Percentiles rank a stretch among this genome's conserved stretches.
These are phyloP conservation scores for Cephalopachus bancanus DNA, from an alignment of 2,797 vertebrate species.

Conservation along the genomic window DNA sequence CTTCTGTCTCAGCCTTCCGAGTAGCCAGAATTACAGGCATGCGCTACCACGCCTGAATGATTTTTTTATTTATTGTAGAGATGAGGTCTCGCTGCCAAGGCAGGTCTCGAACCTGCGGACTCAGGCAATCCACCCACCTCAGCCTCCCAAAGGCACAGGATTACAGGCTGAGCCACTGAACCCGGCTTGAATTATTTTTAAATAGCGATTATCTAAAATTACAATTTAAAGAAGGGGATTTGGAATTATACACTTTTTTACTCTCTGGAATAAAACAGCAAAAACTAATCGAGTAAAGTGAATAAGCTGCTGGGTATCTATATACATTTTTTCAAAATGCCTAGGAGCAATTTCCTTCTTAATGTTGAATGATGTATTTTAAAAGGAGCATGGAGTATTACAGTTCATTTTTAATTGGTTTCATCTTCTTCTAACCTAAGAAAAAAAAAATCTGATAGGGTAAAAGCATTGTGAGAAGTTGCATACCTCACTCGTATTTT, in stretches of 20 bases:
- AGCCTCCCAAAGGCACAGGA: too few relatives aligned
- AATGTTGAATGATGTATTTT: background rate
- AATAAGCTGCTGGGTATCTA: background rate
- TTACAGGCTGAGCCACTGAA: too few relatives aligned
- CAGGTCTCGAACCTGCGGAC: too few relatives aligned
- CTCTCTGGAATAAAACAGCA: background rate
- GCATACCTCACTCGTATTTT: constrained; percentile 52
- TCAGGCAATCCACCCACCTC: too few relatives aligned
- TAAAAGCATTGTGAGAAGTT: constrained; percentile 64
- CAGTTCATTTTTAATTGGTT: constrained; percentile 63
- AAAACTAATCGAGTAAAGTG: background rate
- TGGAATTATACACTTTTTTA: background rate
- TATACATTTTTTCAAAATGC: background rate
- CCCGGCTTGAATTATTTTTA: constrained; percentile 45
- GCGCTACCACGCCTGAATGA: too few relatives aligned
- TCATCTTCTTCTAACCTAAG: constrained; percentile 20
- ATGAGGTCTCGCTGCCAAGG: too few relatives aligned
- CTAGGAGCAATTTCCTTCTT: background rate
- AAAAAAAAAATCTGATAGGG: constrained; percentile 13
- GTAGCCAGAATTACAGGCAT: too few relatives aligned
- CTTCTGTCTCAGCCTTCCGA: too few relatives aligned
- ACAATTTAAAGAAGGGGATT: background rate
- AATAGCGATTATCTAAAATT: constrained; percentile 12
- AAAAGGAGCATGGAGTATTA: background rate
- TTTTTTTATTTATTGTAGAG: too few relatives aligned